Conservation (phyloP, 2,797 vertebrate genomes). For the Gymnothorax reevesii region DNA sequence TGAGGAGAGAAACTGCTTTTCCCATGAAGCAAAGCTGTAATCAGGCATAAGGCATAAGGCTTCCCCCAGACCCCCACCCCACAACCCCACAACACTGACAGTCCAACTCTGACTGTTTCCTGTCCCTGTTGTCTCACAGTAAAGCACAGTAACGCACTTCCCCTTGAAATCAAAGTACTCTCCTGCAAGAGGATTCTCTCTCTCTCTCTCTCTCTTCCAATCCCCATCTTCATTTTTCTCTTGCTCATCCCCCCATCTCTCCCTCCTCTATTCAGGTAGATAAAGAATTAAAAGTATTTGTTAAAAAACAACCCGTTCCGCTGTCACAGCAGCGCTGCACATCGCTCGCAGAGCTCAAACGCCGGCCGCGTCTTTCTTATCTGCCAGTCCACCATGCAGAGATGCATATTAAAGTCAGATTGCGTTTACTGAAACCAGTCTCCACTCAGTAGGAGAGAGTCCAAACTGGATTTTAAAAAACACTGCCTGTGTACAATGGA, state of each 20-base stretch:
- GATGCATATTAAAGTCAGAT: too few relatives aligned
- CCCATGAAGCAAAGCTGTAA: neutral
- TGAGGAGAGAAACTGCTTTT: neutral
- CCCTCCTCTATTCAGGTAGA: neutral
- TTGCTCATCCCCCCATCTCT: neutral
- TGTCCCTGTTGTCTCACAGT: conserved; percentile 38
- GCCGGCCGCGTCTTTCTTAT: too few relatives aligned
- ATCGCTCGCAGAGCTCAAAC: too few relatives aligned
- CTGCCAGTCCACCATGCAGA: neutral
- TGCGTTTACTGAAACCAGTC: too few relatives aligned
- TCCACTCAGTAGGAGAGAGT: too few relatives aligned
- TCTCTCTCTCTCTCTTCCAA: too few relatives aligned
- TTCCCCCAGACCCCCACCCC: neutral
- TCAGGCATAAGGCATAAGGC: neutral
- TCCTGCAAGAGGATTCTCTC: conserved; percentile 37
- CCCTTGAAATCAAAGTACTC: conserved; percentile 35
- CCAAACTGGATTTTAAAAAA: too few relatives aligned
- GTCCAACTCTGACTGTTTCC: conserved; percentile 63
- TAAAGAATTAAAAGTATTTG: neutral
- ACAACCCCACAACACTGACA: conserved; percentile 47
- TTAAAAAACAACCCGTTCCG: neutral
- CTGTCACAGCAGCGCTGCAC: neutral
- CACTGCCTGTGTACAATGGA: too few relatives aligned
- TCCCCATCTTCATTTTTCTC: too few relatives aligned
- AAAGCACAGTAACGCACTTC: conserved; percentile 52